Conservation (phyloP, 2,888 invertebrate species). For the Hirtodrosophila histrioides region DNA sequence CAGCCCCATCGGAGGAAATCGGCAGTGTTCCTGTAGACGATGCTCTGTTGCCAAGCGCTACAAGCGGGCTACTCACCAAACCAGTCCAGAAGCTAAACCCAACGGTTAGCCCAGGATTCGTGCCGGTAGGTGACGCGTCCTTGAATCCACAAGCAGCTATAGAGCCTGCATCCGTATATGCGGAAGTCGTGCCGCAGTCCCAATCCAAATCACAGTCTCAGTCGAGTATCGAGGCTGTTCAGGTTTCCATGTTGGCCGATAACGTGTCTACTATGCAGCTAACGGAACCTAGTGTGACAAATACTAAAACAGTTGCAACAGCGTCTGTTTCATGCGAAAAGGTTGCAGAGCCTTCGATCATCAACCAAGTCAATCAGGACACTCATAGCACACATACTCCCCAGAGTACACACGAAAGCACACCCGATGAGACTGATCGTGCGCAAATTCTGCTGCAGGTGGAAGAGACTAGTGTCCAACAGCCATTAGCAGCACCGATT, state of each 20-base stretch:
- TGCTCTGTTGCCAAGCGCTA: no score
- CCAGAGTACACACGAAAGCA: slow-evolving; percentile 20
- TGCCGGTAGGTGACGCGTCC: background rate
- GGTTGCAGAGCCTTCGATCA: background rate
- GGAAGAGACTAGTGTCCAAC: slow-evolving; percentile 1
- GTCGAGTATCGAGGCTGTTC: background rate
- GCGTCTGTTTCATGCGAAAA: background rate
- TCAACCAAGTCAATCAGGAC: no score
- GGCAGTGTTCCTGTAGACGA: slow-evolving; percentile 5
- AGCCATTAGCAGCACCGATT: background rate
- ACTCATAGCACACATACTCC: background rate
- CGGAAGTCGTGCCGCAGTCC: background rate
- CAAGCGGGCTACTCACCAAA: no score
- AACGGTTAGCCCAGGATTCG: background rate
- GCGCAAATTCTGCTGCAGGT: slow-evolving; percentile 13
- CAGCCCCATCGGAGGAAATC: slow-evolving; percentile 22
- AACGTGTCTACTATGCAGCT: slow-evolving; percentile 4
- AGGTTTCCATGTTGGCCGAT: slow-evolving; percentile 11
- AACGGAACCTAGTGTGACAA: slow-evolving; percentile 6
- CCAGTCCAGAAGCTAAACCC: background rate
- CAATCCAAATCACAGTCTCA: no score
- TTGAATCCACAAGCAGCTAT: background rate
- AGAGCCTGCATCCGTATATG: background rate
- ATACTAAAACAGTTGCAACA: background rate
- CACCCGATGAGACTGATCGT: slow-evolving; percentile 67